Percentiles rank a stretch among this genome's conserved stretches.
phyloP scores from a whole-genome alignment of 2,888 invertebrate genomes.

The Timema cristinae region DNA sequence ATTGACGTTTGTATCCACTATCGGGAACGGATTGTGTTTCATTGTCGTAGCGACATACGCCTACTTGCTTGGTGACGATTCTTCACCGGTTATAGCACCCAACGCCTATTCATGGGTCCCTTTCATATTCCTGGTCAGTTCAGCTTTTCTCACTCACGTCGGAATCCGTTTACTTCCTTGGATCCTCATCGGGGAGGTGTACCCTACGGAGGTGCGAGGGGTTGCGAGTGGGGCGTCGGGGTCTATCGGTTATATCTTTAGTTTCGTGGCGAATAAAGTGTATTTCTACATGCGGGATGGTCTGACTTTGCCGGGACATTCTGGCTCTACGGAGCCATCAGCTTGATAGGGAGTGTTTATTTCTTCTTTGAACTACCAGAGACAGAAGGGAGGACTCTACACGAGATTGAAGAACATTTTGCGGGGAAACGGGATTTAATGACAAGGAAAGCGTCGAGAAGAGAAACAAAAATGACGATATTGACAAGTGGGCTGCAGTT shows the following conservation, averaged over 20 bases:
- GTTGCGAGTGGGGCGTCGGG: constrained; percentile 69
- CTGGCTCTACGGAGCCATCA: constrained; percentile 57
- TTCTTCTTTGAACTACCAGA: constrained; percentile 72
- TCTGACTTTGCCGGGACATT: constrained; percentile 69
- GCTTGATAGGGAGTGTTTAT: constrained; percentile 58
- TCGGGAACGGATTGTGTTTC: constrained; percentile 63
- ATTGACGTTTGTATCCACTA: constrained; percentile 62
- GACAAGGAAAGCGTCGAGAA: constrained; percentile 38
- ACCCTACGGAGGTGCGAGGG: constrained; percentile 62
- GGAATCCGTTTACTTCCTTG: constrained; percentile 71
- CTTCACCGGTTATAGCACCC: constrained; percentile 28
- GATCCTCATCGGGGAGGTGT: constrained; percentile 76
- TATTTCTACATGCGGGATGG: constrained; percentile 50
- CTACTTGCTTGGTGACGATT: constrained; percentile 38
- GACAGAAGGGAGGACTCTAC: constrained; percentile 73
- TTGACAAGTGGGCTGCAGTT: constrained; percentile 43
- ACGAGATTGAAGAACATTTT: constrained; percentile 68
- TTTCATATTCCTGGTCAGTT: constrained; percentile 57
- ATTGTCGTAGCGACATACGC: constrained; percentile 57
- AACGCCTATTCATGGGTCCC: constrained; percentile 58
- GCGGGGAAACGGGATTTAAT: constrained; percentile 52
- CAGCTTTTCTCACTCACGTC: constrained; percentile 65
- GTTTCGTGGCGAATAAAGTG: constrained; percentile 69
- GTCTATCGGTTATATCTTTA: constrained; percentile 70
- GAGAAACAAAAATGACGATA: constrained; percentile 23